Base-by-base conservation (phyloP, 1,140 invertebrate genomes). In the Diuraphis noxia region DNA sequence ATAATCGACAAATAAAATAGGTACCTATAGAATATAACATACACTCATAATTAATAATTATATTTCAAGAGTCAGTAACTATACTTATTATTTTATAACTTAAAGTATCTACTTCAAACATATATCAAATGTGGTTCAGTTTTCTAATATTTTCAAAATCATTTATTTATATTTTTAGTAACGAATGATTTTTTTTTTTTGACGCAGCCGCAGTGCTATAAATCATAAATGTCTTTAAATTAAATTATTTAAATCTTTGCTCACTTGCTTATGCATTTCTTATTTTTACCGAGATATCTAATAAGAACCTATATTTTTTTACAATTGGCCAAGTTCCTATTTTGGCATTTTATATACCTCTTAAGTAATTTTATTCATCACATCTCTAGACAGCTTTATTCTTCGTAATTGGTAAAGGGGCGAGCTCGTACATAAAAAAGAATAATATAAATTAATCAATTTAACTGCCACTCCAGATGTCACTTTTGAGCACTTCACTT, bases 181-280 rank as follows among this genome's bases (percentile, higher is more conserved):
- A 63, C 56, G 56, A n/a, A 72, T 72, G 30, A n/a, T 72, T 72
- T 72, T 72, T 13, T 63, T 38, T 17, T 30, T 43, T 21, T n/a
- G n/a, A 43, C 41, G 6, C 41, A 10, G 2, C 40, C n/a, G 30
- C 41, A 21, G 40, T 8, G 40, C 82, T 85, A 43, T 85, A 46
- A 85, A 46, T 85, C 46, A 43, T 85, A 46, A 85, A 46, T 85
- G 9, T 85, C 82, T 85, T 19, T 23, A 43, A 85, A 85, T 85
- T 85, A 85, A 85, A 30, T 85, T 85, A 85, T 85, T 85, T 43
- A n/a, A 85, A 46, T 34, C 7, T 40, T 46, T 34, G 9, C 21
- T 81, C 79, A 10, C 21, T 81, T 25, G 36, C 43, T 85, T 9
- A 9, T 34, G n/a, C 30, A 21, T 43, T 85, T 84, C 17, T 10